Base-by-base conservation (phyloP, 2,113 vertebrate genomes). In the Grus americana region DNA sequence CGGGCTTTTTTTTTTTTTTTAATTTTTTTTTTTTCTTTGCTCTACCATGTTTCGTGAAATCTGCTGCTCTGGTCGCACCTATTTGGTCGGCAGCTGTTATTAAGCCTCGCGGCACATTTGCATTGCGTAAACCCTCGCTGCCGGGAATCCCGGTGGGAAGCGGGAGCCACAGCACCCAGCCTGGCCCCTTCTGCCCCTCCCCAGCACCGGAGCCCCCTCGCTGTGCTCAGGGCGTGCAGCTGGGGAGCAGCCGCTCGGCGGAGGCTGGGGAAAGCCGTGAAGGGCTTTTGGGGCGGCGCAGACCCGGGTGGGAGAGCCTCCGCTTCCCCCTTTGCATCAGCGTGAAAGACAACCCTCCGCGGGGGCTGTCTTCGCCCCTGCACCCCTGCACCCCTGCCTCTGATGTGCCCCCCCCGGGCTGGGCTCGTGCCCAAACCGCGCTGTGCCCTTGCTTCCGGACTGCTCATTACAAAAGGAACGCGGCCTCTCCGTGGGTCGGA, bases 1-100 rank as follows among this genome's bases (percentile, higher is more conserved):
- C 4, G 29, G 95, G 85, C 78, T 92, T 29, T 36, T 50, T 30
- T 36, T 50, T 5, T 11, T 52, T n/a, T 26, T 59, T 4, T 24
- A 36, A 36, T 71, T 36, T 44, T 5, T 12, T 36, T 44, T 5
- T 12, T 61, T 34, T 20, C 40, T 58, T 26, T 46, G 6, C 50
- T 57, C 38, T 10, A 10, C 65, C 57, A 26, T 20, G 50, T 67
- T 93, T 34, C 8, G 57, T 74, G 73, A 81, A 84, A 88, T 74
- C 66, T 74, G 92, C 92, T 61, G 90, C 57, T 70, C 70, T 24
- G 0, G 38, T 84, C 42, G 12, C 80, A 78, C 83, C 90, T 85
- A 36, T 67, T 55, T 63, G 72, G 55, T 83, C 79, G 27, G 95
- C 90, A 88, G 88, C 80, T 79, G 79, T 42, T 81, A 55, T 71